A percentile compares a stretch with the other conserved stretches of the same genome.
phyloP scores from a whole-genome alignment of 1,140 invertebrate species.

The Drosophila fuyamai region DNA sequence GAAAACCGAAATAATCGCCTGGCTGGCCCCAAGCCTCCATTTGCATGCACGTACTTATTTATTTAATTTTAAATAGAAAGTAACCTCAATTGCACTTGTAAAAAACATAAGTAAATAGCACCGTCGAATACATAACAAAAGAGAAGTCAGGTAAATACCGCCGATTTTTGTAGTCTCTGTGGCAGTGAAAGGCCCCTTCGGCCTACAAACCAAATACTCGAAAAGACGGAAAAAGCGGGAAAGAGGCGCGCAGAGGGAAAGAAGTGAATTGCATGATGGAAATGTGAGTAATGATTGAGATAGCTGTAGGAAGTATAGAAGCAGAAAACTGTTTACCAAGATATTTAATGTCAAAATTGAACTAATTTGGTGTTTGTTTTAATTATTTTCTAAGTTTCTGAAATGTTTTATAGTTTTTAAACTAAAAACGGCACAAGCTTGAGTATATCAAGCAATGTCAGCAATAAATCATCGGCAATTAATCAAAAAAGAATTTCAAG shows the following conservation, averaged over 20 bases:
- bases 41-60: constrained; percentile 72
- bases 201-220: constrained; percentile 27
- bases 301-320: background rate
- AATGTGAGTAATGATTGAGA: constrained; percentile 29
- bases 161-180: constrained; percentile 17
- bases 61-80: constrained; percentile 77
- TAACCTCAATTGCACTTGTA: constrained; percentile 78
- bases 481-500: background rate
- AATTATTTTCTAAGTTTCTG: too few relatives aligned
- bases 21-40: constrained; percentile 39
- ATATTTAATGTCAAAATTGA: background rate
- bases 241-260: constrained; percentile 8
- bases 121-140: constrained; percentile 44
- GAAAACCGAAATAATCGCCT: constrained; percentile 24
- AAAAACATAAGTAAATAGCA: constrained; percentile 76
- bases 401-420: too few relatives aligned
- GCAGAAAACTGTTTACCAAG: background rate
- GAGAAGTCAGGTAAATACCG: constrained; percentile 26
- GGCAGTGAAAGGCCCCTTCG: constrained; percentile 45
- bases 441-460: background rate
- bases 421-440: background rate
- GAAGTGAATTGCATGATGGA: constrained; percentile 20
- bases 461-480: background rate
- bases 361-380: too few relatives aligned
- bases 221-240: constrained; percentile 9